These are phyloP conservation scores for Brevimyrus niger DNA, from an alignment of 2,113 vertebrate species.

Conservation along the genomic window DNA sequence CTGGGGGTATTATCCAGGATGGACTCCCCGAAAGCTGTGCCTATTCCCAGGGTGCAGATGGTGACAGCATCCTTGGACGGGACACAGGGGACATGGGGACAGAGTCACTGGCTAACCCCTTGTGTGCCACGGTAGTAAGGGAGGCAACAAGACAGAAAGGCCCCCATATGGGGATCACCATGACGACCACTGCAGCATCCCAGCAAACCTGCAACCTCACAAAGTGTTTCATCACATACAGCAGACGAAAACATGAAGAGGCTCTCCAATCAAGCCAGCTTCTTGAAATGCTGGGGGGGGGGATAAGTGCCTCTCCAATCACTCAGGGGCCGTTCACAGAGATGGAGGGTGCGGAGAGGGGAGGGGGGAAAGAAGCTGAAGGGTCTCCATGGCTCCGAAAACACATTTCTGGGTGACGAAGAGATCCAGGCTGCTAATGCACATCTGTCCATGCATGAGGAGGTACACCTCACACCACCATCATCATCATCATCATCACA, in stretches of 20 bases:
- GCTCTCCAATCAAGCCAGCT: neutral
- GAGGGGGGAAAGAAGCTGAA: neutral
- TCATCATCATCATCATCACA: neutral
- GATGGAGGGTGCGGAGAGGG: neutral
- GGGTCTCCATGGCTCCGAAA: neutral
- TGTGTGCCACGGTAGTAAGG: no score
- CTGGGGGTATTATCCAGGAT: conserved; percentile 95
- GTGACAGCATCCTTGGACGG: conserved; percentile 82
- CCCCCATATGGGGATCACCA: neutral
- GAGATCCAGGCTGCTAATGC: neutral
- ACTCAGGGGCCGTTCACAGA: conserved; percentile 29
- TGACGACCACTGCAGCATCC: neutral
- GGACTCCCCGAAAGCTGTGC: conserved; percentile 94
- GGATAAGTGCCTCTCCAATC: conserved; percentile 17
- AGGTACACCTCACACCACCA: neutral
- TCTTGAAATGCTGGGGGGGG: no score
- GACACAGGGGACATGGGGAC: conserved; percentile 14
- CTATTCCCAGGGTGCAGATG: conserved; percentile 90
- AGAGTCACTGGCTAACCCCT: neutral
- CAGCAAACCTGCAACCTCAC: neutral
- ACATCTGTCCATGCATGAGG: neutral
- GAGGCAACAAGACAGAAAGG: neutral
- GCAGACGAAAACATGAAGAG: neutral
- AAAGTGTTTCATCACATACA: neutral
- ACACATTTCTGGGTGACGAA: neutral